Base-by-base conservation (phyloP, 1,140 invertebrate genomes). In the Leguminivora glycinivorella region DNA sequence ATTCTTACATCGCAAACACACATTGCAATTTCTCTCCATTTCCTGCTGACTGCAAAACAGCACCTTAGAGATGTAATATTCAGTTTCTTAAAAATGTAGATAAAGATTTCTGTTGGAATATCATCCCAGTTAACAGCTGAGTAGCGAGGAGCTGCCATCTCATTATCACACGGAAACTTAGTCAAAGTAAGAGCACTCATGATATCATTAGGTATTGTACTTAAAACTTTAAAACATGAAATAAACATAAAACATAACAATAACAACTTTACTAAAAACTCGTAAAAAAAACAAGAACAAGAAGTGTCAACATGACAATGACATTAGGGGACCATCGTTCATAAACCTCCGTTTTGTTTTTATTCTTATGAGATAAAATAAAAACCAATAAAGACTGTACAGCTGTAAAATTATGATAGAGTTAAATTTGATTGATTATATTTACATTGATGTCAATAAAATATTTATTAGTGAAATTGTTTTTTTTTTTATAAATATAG, bases 81-180 rank as follows among this genome's bases (percentile, higher is more conserved):
- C 19, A 83, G 70, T 43, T 79, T 71, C 34, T 76, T 72, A 29
- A 84, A 84, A 40, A 84, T 75, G 25, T 74, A 40, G 52, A 83
- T 14, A n/a, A 85, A 56, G 66, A 85, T 73, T 66, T 87, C 83
- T 10, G 43, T n/a, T 25, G 47, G 68, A 52, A 22, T n/a, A 56
- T n/a, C 5, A 56, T 69, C 14, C 68, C 68, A 52, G 14, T n/a
- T n/a, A n/a, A 17, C 58, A n/a, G 4, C 34, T 31, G 26, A 29
- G 24, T 19, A n/a, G 7, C 17, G 7, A 22, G 19, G 7, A 22
- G 19, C 19, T 10, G 10, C n/a, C 43, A 47, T 47, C 43, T 17
- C 43, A 17, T 17, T 47, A 17, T 17, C n/a, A 1, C n/a, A 47
- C 6, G 43, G 10, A 38, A 12, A 38, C 34, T 38, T 38, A 14